These are phyloP conservation scores for Fulmarus glacialis DNA, from an alignment of 2,113 vertebrate genomes.

Conservation along the genomic window DNA sequence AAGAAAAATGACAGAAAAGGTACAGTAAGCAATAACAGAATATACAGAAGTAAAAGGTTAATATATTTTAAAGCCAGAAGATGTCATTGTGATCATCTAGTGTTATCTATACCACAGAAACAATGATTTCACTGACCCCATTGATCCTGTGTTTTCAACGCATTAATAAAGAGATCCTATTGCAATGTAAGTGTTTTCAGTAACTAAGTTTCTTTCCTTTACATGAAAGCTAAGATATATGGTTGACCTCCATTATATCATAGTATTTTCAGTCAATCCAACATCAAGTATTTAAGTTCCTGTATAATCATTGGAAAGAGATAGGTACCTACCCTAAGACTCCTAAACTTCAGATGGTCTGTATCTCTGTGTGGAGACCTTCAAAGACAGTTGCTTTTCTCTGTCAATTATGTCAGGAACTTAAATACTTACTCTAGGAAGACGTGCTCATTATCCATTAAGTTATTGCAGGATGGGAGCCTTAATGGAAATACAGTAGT, in stretches of 20 bases:
- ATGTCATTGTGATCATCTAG: background rate
- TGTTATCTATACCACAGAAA: background rate
- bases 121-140: background rate
- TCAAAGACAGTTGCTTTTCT: background rate
- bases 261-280: background rate
- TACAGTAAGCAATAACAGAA: background rate
- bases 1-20: background rate
- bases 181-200: background rate
- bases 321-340: background rate
- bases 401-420: background rate
- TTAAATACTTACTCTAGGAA: background rate
- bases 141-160: background rate
- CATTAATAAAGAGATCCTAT: background rate
- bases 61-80: background rate
- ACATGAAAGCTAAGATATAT: background rate
- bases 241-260: background rate
- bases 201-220: background rate
- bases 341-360: background rate
- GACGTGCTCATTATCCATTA: background rate
- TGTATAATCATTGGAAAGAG: background rate
- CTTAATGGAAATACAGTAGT: background rate
- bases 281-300: background rate
- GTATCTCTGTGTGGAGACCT: background rate
- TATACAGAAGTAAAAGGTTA: background rate
- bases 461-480: background rate